Evolutionary conservation across 2,113 vertebrate species (phyloP).

Genomic region (Perca schrenkii): DNA sequence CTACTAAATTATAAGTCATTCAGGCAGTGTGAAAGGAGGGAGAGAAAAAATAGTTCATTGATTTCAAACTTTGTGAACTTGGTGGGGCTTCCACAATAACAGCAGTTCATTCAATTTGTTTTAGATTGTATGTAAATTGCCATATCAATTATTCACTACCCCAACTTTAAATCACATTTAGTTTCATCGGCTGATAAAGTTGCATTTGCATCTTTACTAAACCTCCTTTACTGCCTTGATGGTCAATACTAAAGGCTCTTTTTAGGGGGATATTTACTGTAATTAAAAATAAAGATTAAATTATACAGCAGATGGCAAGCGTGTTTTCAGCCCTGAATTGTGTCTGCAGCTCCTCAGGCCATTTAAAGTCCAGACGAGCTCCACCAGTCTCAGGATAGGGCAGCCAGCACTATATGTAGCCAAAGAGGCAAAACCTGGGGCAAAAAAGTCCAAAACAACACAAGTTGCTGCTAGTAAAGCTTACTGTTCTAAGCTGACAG

Average conservation of each 20-base stretch:
- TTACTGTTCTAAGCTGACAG: not conserved
- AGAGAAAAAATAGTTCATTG: not conserved
- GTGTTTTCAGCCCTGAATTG: not conserved
- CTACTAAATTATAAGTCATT: conserved; percentile 1
- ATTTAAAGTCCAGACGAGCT: too few relatives aligned
- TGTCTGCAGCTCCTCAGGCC: not conserved
- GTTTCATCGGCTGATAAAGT: not conserved
- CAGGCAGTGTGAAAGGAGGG: not conserved
- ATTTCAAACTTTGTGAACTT: not conserved
- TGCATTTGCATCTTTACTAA: not conserved
- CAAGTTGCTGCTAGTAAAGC: not conserved
- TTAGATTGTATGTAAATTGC: not conserved
- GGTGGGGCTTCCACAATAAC: not conserved
- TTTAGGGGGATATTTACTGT: not conserved
- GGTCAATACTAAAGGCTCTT: not conserved
- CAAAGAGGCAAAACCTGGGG: not conserved
- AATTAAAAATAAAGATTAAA: not conserved
- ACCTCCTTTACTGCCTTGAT: not conserved
- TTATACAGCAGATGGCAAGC: not conserved
- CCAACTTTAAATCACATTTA: not conserved
- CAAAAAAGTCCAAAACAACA: not conserved
- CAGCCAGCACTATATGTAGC: not conserved
- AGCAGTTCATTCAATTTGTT: not conserved
- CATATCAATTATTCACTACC: not conserved
- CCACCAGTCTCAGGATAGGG: not conserved